phyloP scores from a whole-genome alignment of 2,888 invertebrate genomes.

The Stramonita haemastoma region DNA sequence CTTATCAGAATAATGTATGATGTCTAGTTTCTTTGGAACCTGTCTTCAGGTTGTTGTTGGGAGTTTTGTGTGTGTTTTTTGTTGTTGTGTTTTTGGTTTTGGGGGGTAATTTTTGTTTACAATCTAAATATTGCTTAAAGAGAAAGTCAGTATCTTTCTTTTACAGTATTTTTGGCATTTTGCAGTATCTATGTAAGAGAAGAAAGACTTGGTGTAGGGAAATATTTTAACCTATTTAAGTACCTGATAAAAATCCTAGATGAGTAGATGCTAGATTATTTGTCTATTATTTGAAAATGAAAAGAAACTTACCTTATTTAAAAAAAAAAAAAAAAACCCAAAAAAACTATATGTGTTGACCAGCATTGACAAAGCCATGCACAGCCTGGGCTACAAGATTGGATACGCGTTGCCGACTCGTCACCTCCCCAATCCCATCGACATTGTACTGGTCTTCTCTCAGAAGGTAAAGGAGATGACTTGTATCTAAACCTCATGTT shows the following conservation, averaged over 20 bases:
- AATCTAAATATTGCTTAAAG: too few relatives aligned
- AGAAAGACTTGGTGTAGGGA: too few relatives aligned
- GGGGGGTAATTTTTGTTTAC: not conserved
- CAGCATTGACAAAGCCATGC: conserved; percentile 78
- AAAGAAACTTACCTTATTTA: not conserved
- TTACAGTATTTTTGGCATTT: too few relatives aligned
- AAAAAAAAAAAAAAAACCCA: not conserved
- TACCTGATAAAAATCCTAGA: too few relatives aligned
- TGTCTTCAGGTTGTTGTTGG: too few relatives aligned
- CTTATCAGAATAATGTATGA: too few relatives aligned
- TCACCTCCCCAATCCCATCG: conserved; percentile 76
- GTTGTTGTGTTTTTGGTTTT: not conserved
- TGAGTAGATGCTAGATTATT: not conserved
- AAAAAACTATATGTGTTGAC: conserved; percentile 38
- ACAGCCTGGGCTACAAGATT: conserved; percentile 75
- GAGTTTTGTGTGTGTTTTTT: not conserved
- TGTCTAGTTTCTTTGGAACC: too few relatives aligned
- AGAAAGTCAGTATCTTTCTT: too few relatives aligned
- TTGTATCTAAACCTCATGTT: not conserved
- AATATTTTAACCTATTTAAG: too few relatives aligned
- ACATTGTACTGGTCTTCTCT: conserved; percentile 75
- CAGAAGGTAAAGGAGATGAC: conserved; percentile 68
- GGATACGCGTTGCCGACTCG: conserved; percentile 76
- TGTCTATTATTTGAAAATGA: not conserved
- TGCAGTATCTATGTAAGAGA: too few relatives aligned